Evolutionary conservation across 2,113 vertebrate species (phyloP), one percentile per base, ranked within the genome.

Genomic region (Physeter macrocephalus): DNA sequence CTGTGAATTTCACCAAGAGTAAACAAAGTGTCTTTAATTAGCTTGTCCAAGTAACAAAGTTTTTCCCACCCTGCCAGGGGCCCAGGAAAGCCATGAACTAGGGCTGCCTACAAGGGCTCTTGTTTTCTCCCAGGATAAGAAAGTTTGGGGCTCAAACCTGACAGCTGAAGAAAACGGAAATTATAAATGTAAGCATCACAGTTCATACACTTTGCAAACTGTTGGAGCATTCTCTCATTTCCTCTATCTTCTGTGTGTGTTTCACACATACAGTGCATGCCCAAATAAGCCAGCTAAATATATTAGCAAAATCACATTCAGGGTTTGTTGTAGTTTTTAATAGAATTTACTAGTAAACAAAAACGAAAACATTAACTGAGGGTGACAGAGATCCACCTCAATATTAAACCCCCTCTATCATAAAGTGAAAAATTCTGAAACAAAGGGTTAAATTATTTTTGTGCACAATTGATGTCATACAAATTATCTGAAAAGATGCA

Each of bases 141-240:
- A 78, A 14, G 29, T 74, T 71, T 78, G 75, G 59, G 29, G 18
- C 77, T 90, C 78, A 88, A 72, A 93, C 5, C 29, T 49, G 74
- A 61, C 61, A 83, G n/a, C 17, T 29, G 8, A 82, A 88, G 81
- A n/a, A 85, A 74, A 82, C 12, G 77, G 77, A 90, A 81, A 87
- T 84, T 49, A 34, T 62, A 54, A 83, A 23, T 41, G 6, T 34
- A 78, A 82, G 72, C 31, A 87, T 75, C 52, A 36, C 20, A 69
- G 41, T 80, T 97, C 12, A 36, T 54, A 69, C 20, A 12, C 80
- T 92, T 80, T 85, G 62, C 57, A 85, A 96, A 52, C 46, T 75
- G 80, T n/a, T 93, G 69, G 46, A 43, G 78, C 74, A 41, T 57
- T 92, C 78, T 97, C 93, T 96, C 97, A 85, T 96, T 97, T 97